These are phyloP conservation scores for Tipula unca DNA, from an alignment of 2,888 invertebrate species.

Conservation along the genomic window DNA sequence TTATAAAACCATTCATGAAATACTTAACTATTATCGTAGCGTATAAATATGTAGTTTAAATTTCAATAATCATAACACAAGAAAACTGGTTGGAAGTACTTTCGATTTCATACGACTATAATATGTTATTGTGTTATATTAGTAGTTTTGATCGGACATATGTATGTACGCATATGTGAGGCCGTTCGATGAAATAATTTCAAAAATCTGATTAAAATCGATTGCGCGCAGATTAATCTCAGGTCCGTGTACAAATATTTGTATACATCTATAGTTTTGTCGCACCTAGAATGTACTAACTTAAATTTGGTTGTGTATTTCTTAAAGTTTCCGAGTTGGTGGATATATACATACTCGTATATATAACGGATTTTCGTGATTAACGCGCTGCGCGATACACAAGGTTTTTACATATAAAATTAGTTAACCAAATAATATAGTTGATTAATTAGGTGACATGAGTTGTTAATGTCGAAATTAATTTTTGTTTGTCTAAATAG, in stretches of 20 bases:
- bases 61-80: not conserved
- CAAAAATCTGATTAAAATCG: not conserved
- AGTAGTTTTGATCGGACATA: not conserved
- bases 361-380: not conserved
- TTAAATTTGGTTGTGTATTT: no score
- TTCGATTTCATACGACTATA: not conserved
- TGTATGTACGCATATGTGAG: not conserved
- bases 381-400: no score
- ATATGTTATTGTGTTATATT: not conserved
- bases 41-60: not conserved
- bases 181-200: not conserved
- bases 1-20: not conserved
- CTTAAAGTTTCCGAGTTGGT: no score
- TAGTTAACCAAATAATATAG: not conserved
- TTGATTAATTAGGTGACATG: not conserved
- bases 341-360: no score
- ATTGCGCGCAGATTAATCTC: not conserved
- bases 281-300: not conserved
- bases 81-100: not conserved
- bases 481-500: not conserved
- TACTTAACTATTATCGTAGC: not conserved
- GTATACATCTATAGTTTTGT: not conserved
- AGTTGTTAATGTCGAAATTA: not conserved
- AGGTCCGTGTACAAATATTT: not conserved
- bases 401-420: not conserved